Evolutionary conservation across 1,140 invertebrate genomes (phyloP).

Genomic region (Drosophila watanabei): DNA sequence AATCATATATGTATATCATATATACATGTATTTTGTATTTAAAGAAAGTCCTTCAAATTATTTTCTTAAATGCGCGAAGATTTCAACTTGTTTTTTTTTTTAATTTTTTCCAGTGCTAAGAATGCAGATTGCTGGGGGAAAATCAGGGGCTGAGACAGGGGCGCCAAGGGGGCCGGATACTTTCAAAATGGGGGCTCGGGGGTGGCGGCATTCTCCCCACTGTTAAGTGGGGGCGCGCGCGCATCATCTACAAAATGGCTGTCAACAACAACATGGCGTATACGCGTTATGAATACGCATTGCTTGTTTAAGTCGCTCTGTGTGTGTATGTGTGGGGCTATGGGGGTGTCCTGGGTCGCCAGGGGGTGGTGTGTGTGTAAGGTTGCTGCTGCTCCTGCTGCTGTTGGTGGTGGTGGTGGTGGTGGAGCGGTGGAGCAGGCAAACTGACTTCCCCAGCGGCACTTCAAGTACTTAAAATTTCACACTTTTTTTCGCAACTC

Average conservation of each 20-base stretch:
- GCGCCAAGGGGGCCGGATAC: background rate
- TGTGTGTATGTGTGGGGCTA: background rate
- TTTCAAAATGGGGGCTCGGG: background rate
- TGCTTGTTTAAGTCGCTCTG: constrained; percentile 66
- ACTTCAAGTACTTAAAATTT: constrained; percentile 80
- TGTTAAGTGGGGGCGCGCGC: constrained; percentile 64
- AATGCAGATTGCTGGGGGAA: constrained; percentile 21
- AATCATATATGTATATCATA: background rate
- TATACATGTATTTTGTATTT: background rate
- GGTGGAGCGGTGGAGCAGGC: constrained; percentile 15
- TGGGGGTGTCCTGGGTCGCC: constrained; percentile 3
- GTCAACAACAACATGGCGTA: constrained; percentile 82
- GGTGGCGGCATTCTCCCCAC: constrained; percentile 14
- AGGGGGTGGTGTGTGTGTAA: constrained; percentile 15
- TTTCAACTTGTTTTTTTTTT: background rate
- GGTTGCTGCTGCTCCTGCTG: background rate
- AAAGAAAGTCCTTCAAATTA: background rate
- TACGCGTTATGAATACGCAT: constrained; percentile 83
- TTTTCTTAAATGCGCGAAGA: background rate
- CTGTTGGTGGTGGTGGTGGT: background rate
- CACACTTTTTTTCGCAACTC: constrained; percentile 64
- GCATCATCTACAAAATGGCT: constrained; percentile 82
- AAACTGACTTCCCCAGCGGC: constrained; percentile 60
- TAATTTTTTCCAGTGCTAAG: background rate
- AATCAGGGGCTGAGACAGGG: background rate